Conservation (phyloP, 2,888 invertebrate genomes). For the Drosophila falleni region DNA sequence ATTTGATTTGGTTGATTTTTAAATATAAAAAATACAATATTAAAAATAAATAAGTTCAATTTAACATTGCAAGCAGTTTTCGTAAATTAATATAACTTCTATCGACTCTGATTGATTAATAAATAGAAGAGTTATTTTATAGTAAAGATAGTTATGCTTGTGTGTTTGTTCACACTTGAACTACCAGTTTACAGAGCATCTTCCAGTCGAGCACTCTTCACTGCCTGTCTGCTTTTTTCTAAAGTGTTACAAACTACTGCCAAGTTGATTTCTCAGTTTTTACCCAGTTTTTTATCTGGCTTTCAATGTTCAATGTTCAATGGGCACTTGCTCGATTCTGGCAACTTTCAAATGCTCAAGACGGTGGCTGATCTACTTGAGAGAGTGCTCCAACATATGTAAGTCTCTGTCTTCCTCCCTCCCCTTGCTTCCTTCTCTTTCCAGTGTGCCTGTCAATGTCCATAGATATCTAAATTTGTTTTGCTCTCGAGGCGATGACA, state of each 20-base stretch:
- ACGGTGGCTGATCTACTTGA: conserved; percentile 45
- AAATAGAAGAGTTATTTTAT: not conserved
- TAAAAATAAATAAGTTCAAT: too few relatives aligned
- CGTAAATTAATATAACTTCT: not conserved
- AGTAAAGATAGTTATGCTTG: not conserved
- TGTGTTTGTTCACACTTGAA: not conserved
- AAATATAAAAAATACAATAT: too few relatives aligned
- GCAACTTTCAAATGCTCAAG: conserved; percentile 39
- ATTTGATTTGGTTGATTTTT: not conserved
- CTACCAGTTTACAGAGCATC: conserved; percentile 3
- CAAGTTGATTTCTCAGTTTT: conserved; percentile 1
- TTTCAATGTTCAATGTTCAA: not conserved
- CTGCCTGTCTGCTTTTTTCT: not conserved
- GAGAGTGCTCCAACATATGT: conserved; percentile 20
- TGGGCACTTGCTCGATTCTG: conserved; percentile 27
- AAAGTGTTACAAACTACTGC: conserved; percentile 22
- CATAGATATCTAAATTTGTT: conserved; percentile 70
- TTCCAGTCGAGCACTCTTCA: conserved; percentile 21
- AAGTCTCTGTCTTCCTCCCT: not conserved
- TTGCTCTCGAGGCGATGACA: conserved; percentile 71
- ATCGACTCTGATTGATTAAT: not conserved
- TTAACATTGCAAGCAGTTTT: too few relatives aligned
- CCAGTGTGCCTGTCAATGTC: conserved; percentile 39
- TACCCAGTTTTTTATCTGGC: not conserved
- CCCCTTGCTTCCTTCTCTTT: not conserved